A percentile compares a stretch with the other conserved stretches of the same genome.
These are phyloP conservation scores for Desmodus rotundus DNA, from an alignment of 2,113 vertebrate species.

Conservation along the genomic window DNA sequence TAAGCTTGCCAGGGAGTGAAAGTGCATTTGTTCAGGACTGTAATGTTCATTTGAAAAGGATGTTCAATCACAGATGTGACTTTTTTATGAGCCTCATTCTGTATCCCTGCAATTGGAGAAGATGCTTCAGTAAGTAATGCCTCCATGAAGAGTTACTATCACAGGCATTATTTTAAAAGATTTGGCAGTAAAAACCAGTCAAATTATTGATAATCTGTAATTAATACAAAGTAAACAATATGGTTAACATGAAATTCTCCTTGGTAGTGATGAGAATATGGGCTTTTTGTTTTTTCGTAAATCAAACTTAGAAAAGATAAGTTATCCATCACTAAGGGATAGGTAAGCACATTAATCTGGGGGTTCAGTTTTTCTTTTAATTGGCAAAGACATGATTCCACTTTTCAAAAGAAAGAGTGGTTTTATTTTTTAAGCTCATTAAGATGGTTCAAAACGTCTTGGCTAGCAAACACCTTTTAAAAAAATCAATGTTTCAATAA, in stretches of 20 bases:
- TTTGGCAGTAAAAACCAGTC: constrained; percentile 7
- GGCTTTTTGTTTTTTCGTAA: not conserved
- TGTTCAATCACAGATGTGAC: constrained; percentile 44
- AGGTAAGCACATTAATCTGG: not conserved
- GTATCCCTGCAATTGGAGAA: constrained; percentile 46
- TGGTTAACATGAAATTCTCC: constrained; percentile 6
- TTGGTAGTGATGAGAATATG: not conserved
- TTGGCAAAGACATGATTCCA: constrained; percentile 3
- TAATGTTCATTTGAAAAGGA: constrained; percentile 52
- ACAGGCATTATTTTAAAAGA: constrained; percentile 49
- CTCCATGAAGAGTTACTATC: constrained; percentile 19
- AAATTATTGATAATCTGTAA: constrained; percentile 30
- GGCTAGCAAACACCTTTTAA: constrained; percentile 65
- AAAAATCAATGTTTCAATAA: constrained; percentile 74
- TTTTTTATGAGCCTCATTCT: constrained; percentile 53
- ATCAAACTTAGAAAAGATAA: not conserved
- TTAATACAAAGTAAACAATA: constrained; percentile 43
- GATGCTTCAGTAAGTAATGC: constrained; percentile 16
- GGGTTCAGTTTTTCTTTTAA: not conserved
- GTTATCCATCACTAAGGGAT: not conserved
- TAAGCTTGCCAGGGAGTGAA: constrained; percentile 18
- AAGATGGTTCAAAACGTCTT: constrained; percentile 61
- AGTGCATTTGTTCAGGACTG: not conserved
- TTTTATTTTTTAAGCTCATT: constrained; percentile 49
- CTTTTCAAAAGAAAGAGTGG: constrained; percentile 36